Evolutionary conservation across 1,140 invertebrate species (phyloP).

Genomic region (Oedothorax gibbosus): DNA sequence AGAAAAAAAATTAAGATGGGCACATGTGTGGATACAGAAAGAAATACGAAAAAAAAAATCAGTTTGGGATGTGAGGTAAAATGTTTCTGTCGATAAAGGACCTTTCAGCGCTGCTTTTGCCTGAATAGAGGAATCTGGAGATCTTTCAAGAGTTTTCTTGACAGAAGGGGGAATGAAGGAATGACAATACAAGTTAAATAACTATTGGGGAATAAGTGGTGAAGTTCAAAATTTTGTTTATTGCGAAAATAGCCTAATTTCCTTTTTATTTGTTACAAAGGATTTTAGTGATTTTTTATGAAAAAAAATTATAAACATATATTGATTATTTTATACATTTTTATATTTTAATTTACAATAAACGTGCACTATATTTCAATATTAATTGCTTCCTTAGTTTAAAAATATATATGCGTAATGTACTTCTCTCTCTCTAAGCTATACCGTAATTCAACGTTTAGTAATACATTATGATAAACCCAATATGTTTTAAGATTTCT

Average conservation of each 20-base stretch:
- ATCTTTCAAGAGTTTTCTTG: conserved; percentile 11
- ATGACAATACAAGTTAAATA: conserved; percentile 17
- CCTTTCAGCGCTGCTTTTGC: conserved; percentile 55
- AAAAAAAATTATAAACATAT: too few species aligned
- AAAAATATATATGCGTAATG: too few species aligned
- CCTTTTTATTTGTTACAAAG: too few species aligned
- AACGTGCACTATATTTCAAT: too few species aligned
- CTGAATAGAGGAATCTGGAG: conserved; percentile 39
- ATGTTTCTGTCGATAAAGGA: conserved; percentile 58
- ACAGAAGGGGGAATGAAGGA: background rate
- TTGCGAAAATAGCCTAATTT: background rate
- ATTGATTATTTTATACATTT: too few species aligned
- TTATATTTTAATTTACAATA: too few species aligned
- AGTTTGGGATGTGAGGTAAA: conserved; percentile 33
- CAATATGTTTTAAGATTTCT: too few species aligned
- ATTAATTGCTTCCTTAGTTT: too few species aligned
- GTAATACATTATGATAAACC: too few species aligned
- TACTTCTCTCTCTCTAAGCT: too few species aligned
- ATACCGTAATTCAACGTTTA: too few species aligned
- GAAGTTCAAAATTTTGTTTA: background rate
- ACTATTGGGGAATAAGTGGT: background rate
- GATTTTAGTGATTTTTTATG: too few species aligned
- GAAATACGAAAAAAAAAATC: background rate
- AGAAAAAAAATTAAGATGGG: background rate
- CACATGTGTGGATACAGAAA: background rate